Percentiles rank a stretch among this genome's conserved stretches.
These are phyloP conservation scores for Zaprionus taronus DNA, from an alignment of 1,140 invertebrate genomes.

Conservation along the genomic window DNA sequence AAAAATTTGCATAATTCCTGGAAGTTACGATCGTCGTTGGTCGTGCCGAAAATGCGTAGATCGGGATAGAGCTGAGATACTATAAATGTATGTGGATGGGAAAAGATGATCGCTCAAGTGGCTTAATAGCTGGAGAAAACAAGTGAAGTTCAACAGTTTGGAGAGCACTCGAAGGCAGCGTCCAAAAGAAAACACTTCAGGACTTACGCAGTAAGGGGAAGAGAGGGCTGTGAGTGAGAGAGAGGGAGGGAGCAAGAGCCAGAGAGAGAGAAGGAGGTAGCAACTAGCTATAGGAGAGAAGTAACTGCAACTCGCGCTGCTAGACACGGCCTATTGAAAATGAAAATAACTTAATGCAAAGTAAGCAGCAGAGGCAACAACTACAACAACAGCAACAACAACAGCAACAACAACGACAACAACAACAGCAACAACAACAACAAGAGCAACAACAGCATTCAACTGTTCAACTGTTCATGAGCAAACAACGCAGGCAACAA, in stretches of 20 bases:
- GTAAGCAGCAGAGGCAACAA: slow-evolving; percentile 62
- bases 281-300: slow-evolving; percentile 15
- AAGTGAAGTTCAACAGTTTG: slow-evolving; percentile 83
- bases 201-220: slow-evolving; percentile 19
- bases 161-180: slow-evolving; percentile 74
- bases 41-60: slow-evolving; percentile 45
- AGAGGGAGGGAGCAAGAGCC: neutral
- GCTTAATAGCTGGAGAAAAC: slow-evolving; percentile 82
- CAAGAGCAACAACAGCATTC: slow-evolving; percentile 53
- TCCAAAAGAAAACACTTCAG: slow-evolving; percentile 77
- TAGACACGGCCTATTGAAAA: slow-evolving; percentile 80
- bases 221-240: slow-evolving; percentile 11
- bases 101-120: slow-evolving; percentile 63
- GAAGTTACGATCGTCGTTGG: slow-evolving; percentile 45
- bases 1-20: slow-evolving; percentile 80
- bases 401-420: too few species aligned
- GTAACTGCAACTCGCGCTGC: slow-evolving; percentile 24
- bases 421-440: slow-evolving; percentile 34
- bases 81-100: slow-evolving; percentile 2
- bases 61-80: slow-evolving; percentile 2
- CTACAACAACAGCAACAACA: slow-evolving; percentile 19
- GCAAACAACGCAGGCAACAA: slow-evolving; percentile 59
- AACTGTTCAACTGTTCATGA: slow-evolving; percentile 79
- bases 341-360: slow-evolving; percentile 83
- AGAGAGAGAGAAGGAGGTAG: neutral